Base-by-base conservation (phyloP, 2,888 invertebrate genomes). In the Ephialtes manifestator region DNA sequence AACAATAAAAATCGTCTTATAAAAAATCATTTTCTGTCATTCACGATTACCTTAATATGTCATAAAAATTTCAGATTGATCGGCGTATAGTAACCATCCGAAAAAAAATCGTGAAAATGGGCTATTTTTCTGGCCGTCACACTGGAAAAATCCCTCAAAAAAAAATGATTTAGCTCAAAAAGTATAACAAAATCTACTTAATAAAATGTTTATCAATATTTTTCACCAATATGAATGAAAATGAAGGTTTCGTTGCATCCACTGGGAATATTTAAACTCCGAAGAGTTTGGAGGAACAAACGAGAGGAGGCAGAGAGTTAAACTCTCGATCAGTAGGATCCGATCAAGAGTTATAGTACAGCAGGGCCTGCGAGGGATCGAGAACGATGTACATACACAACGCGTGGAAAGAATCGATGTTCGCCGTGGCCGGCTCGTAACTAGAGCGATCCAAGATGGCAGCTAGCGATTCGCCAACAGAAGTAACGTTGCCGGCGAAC, bases 391-490 rank as follows among this genome's bases (percentile, higher is more conserved):
- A 39, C 48, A 60, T 81, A 72, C 53, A 67, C 53, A 67, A 31
- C 83, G 67, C 67, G 76, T 81, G 76, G 85, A 76, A 80, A 85
- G 80, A 83, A 80, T 83, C 85, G 76, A 77, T 77, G 81, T 80
- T 82, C 70, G 70, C 79, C 65, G 46, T 24, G 55, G 58, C 77
- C 46, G 75, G 71, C 85, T 85, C 80, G 86, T 85, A 88, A 88
- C 86, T 89, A 84, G 89, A 89, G 85, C 88, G 87, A 88, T 87
- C 74, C 88, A 88, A 88, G 83, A 89, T 89, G 86, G 88, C 86
- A 80, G 75, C 60, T 28, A 13, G 79, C 65, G 81, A 80, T 78
- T 77, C 65, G 31, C 31, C 35, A 51, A 68, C 20, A 70, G 53
- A 60, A 77, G 71, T 63, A 76, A 72, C 60, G 51, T 43, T 55